Percentiles rank a stretch among this genome's conserved stretches.
Evolutionary conservation across 2,888 invertebrate species (phyloP).

Genomic region (Drosophila macrospina): DNA sequence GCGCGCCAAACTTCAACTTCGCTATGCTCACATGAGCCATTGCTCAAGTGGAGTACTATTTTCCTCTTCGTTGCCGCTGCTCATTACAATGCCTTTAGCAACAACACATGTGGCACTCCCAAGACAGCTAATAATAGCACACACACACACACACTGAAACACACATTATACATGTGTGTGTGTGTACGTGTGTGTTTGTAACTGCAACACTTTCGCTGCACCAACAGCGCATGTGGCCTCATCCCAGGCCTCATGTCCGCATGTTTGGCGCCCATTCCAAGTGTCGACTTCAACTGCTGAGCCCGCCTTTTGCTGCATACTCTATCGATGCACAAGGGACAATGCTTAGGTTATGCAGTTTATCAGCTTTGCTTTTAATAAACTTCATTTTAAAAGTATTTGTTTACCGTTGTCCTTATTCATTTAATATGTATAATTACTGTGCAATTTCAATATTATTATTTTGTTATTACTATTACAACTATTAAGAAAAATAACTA

Average conservation of each 20-base stretch:
- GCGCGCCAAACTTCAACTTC: constrained; percentile 63
- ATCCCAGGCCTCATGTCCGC: constrained; percentile 32
- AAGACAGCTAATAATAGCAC: constrained; percentile 57
- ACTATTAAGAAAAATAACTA: no score
- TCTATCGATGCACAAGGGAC: background rate
- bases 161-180: no score
- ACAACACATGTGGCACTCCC: constrained; percentile 72
- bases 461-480: no score
- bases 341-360: background rate
- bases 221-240: constrained; percentile 55
- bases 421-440: no score
- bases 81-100: constrained; percentile 72
- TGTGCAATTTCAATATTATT: no score
- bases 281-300: constrained; percentile 39
- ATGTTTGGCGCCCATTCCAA: constrained; percentile 66
- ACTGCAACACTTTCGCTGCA: constrained; percentile 71
- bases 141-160: constrained; percentile 20
- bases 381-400: no score
- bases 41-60: constrained; percentile 74
- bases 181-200: constrained; percentile 20
- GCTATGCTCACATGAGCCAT: constrained; percentile 39
- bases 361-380: no score
- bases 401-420: no score
- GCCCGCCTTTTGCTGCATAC: constrained; percentile 41
- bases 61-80: constrained; percentile 41